Percentiles rank a stretch among this genome's conserved stretches.
phyloP scores from a whole-genome alignment of 1,140 invertebrate species.

The Bilobella aurantiaca region DNA sequence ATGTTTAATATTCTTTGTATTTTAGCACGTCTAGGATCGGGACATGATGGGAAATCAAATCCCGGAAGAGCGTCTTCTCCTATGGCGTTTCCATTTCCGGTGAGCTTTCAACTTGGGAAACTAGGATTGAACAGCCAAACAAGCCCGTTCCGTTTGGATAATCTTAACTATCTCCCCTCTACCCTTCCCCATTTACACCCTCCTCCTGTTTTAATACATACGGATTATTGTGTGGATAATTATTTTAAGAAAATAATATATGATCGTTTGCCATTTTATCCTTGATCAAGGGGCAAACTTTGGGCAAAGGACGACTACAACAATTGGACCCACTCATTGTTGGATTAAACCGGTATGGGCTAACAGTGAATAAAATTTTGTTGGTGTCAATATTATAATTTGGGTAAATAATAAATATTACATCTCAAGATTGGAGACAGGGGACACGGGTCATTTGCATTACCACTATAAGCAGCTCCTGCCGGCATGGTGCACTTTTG shows the following conservation, averaged over 20 bases:
- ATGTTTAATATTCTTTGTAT: too few species aligned
- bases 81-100: background rate
- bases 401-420: background rate
- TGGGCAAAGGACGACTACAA: background rate
- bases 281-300: background rate
- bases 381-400: conserved; percentile 2
- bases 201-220: too few species aligned
- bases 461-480: conserved; percentile 46
- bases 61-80: background rate
- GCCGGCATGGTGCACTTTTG: conserved; percentile 52
- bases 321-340: background rate
- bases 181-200: too few species aligned
- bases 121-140: background rate
- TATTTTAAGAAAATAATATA: too few species aligned
- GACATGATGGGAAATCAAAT: background rate
- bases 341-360: conserved; percentile 14
- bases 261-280: too few species aligned
- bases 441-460: conserved; percentile 45
- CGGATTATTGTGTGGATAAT: too few species aligned
- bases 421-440: conserved; percentile 33
- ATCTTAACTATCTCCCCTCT: too few species aligned
- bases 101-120: background rate
- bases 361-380: background rate
- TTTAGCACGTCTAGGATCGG: too few species aligned
- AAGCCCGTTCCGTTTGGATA: too few species aligned